Conservation (phyloP, 2,888 invertebrate genomes). For the Microdon myrmicae region DNA sequence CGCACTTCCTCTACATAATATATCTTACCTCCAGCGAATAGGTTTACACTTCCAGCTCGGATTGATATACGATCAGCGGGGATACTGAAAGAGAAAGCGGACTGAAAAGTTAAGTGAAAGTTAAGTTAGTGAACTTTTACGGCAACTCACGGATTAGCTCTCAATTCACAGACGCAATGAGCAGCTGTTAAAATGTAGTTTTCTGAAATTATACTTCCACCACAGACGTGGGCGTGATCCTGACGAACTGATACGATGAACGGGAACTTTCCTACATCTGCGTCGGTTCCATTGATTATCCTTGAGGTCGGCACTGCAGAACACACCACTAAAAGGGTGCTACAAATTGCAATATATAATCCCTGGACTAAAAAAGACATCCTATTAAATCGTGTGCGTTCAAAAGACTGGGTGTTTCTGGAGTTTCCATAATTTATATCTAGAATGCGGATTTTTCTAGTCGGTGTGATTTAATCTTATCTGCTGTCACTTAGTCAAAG, state of each 20-base stretch:
- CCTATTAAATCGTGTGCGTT: conserved; percentile 17
- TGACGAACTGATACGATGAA: conserved; percentile 62
- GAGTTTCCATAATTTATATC: conserved; percentile 37
- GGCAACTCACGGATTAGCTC: conserved; percentile 54
- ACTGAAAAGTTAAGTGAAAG: background rate
- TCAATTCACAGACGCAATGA: conserved; percentile 57
- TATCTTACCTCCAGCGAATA: conserved; percentile 59
- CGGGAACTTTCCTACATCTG: conserved; percentile 57
- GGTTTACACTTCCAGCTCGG: conserved; percentile 59
- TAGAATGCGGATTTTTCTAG: conserved; percentile 7
- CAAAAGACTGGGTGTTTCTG: conserved; percentile 34
- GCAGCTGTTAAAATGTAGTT: conserved; percentile 60
- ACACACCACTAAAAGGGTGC: conserved; percentile 6
- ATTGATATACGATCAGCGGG: conserved; percentile 36
- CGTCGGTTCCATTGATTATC: conserved; percentile 62
- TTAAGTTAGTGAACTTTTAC: background rate
- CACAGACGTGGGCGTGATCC: conserved; percentile 59
- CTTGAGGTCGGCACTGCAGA: conserved; percentile 44
- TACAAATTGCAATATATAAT: conserved; percentile 15
- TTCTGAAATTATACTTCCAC: conserved; percentile 57
- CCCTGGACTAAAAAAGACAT: conserved; percentile 19
- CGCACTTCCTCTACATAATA: conserved; percentile 54
- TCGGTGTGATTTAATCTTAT: conserved; percentile 25
- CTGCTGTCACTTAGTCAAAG: background rate
- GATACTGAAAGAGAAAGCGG: conserved; percentile 30